Evolutionary conservation across 2,113 vertebrate species (phyloP), one percentile per base, ranked within the genome.

Genomic region (Cryptoleucopteryx plumbea): DNA sequence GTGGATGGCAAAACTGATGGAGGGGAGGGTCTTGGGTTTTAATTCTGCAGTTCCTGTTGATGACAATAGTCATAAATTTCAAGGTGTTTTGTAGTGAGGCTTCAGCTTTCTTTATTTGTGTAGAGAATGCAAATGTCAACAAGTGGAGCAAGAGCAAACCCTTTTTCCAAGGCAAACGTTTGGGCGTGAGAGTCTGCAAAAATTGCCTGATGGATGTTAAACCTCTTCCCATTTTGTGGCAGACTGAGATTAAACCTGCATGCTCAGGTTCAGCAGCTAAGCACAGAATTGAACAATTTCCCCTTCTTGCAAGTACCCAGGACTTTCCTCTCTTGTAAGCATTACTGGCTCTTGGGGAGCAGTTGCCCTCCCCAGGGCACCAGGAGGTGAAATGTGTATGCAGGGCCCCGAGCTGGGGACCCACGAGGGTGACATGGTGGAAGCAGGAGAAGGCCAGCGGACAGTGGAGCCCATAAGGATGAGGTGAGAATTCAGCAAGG

Each of bases 331-430:
- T 84, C 50, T 34, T 0, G 0, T 9, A 4, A 65, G 27, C 31
- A 19, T 31, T 3, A 0, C 40, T 48, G 58, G 20, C 11, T 75
- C 29, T 14, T 0, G 0, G 40, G 47, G 52, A 15, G 6, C 3
- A 77, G 38, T 36, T 2, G 2, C 10, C 2, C 12, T 53, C 18
- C 75, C 45, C 21, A 20, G 34, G 26, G 70, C 40, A 61, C 25
- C 7, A 7, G 36, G 14, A 38, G 42, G n/a, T 70, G 27, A 82
- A 82, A 48, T 9, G 4, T 2, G 0, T 2, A 14, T 6, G 3
- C 31, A 63, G 82, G 55, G 19, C 9, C 42, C 42, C 0, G 0
- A 71, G 56, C 47, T 52, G n/a, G 38, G 32, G 2, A 56, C 56
- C 36, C n/a, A 17, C 1, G 1, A 26, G 10, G 12, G 17, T 58